phyloP scores from a whole-genome alignment of 1,140 invertebrate genomes.

The Druon quercuslanigerum region DNA sequence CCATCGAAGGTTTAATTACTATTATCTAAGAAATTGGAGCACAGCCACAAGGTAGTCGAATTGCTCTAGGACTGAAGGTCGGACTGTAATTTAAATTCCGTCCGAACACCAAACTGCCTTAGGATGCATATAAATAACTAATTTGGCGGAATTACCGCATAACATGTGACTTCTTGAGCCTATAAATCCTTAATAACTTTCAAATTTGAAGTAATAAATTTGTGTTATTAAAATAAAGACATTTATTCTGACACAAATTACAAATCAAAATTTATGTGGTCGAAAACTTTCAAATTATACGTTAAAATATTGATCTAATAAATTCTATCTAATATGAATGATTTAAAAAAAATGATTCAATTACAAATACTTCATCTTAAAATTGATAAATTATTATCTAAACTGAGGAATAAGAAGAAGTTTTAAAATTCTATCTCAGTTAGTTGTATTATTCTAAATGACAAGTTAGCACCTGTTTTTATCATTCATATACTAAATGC shows the following conservation, averaged over 20 bases:
- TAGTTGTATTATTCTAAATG: too few relatives aligned
- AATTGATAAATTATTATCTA: too few relatives aligned
- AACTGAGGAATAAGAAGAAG: too few relatives aligned
- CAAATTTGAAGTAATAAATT: not conserved
- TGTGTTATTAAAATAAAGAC: slow-evolving; percentile 3
- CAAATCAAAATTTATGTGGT: too few relatives aligned
- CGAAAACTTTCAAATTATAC: too few relatives aligned
- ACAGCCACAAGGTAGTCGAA: not conserved
- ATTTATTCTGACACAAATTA: not conserved
- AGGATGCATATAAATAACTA: slow-evolving; percentile 16
- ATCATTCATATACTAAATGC: too few relatives aligned
- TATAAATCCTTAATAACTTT: not conserved
- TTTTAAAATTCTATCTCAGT: too few relatives aligned
- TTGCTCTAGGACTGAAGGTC: not conserved
- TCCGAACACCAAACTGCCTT: not conserved
- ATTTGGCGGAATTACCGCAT: not conserved
- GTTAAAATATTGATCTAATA: too few relatives aligned
- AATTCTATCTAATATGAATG: too few relatives aligned
- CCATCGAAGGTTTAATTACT: not conserved
- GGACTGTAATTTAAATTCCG: not conserved
- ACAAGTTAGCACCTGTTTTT: too few relatives aligned
- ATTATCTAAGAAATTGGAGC: not conserved
- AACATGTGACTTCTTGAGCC: not conserved
- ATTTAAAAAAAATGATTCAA: too few relatives aligned
- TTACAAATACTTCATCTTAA: too few relatives aligned